These are phyloP conservation scores for Choreutis nemorana DNA, from an alignment of 2,888 invertebrate genomes.

Conservation along the genomic window DNA sequence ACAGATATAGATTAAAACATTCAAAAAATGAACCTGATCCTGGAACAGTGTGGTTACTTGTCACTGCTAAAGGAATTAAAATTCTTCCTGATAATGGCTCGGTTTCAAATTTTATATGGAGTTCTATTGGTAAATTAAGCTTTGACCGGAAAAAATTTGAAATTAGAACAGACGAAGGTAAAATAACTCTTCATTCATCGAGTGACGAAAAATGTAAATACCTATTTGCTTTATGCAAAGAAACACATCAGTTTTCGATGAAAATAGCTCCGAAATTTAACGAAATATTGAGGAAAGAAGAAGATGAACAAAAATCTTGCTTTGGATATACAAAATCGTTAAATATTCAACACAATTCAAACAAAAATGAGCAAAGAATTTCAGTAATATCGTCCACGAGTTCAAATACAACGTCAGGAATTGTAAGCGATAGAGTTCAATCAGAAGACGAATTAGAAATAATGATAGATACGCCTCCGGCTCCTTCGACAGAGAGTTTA, in stretches of 20 bases:
- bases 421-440: conserved; percentile 94
- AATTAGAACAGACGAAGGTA: conserved; percentile 88
- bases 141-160: conserved; percentile 98
- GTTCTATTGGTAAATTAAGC: conserved; percentile 92
- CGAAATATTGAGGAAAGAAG: conserved; percentile 84
- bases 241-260: conserved; percentile 96
- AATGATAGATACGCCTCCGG: conserved; percentile 83
- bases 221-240: conserved; percentile 84
- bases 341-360: conserved; percentile 68
- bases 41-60: conserved; percentile 86
- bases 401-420: conserved; percentile 97
- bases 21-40: conserved; percentile 78
- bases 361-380: conserved; percentile 81
- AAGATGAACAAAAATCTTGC: conserved; percentile 76
- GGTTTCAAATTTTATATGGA: conserved; percentile 90
- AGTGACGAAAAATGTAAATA: conserved; percentile 95
- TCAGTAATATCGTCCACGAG: conserved; percentile 93
- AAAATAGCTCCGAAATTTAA: conserved; percentile 85
- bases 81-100: conserved; percentile 77
- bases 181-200: conserved; percentile 88
- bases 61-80: conserved; percentile 91
- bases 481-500: conserved; percentile 86
- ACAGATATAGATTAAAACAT: conserved; percentile 82
- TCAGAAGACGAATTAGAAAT: conserved; percentile 94
- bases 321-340: conserved; percentile 76